Conservation (phyloP, 2,797 vertebrate genomes). For the Streptopelia turtur region DNA sequence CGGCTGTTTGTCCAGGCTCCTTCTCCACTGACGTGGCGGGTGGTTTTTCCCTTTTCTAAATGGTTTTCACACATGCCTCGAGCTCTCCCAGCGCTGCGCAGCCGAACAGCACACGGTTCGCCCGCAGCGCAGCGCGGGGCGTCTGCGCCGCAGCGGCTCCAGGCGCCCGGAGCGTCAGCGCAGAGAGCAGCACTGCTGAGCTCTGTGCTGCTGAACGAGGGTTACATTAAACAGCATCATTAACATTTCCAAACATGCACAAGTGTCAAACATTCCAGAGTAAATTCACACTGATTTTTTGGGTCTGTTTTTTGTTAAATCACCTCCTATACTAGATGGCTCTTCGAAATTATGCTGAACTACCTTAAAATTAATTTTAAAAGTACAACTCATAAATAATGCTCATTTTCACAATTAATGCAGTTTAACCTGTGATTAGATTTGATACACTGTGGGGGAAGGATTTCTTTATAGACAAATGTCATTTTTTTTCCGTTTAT, state of each 20-base stretch:
- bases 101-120: no score
- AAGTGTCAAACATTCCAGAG: constrained; percentile 62
- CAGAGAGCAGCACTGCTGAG: no score
- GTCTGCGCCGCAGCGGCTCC: neutral
- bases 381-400: constrained; percentile 18
- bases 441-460: constrained; percentile 41
- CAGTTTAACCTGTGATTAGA: constrained; percentile 54
- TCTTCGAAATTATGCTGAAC: constrained; percentile 52
- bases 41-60: neutral
- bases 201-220: no score
- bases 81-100: no score
- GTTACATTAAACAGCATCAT: neutral
- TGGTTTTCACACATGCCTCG: neutral
- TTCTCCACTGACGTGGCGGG: neutral
- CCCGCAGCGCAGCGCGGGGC: neutral
- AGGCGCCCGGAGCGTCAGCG: no score
- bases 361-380: constrained; percentile 38
- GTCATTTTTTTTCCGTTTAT: constrained; percentile 30
- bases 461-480: constrained; percentile 18
- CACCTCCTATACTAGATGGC: neutral
- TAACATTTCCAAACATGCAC: neutral
- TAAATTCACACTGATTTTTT: neutral
- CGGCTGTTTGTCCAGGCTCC: neutral
- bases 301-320: constrained; percentile 15
- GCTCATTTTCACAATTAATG: constrained; percentile 64